Evolutionary conservation across 2,888 invertebrate genomes (phyloP), one percentile per base, ranked within the genome.

Genomic region (Globia sparganii): DNA sequence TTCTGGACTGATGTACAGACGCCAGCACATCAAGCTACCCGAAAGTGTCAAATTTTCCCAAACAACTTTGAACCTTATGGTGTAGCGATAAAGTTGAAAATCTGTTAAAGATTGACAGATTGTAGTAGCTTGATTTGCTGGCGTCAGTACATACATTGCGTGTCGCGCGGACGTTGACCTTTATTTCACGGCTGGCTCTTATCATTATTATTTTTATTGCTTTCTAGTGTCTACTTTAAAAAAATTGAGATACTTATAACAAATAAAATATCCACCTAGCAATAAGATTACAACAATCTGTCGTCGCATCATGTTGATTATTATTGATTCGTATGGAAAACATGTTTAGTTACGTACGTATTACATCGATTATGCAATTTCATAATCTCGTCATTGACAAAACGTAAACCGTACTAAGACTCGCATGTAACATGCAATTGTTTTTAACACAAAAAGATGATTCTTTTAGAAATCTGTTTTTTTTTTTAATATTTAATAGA

Each of bases 81-180:
- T n/a, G n/a, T n/a, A n/a, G n/a, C n/a, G n/a, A n/a, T n/a, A n/a
- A n/a, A n/a, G n/a, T n/a, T n/a, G n/a, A n/a, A n/a, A n/a, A n/a
- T n/a, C n/a, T n/a, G n/a, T n/a, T n/a, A n/a, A n/a, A n/a, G n/a
- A n/a, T n/a, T n/a, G n/a, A n/a, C n/a, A n/a, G n/a, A n/a, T n/a
- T n/a, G n/a, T n/a, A n/a, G n/a, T n/a, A n/a, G n/a, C n/a, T n/a
- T n/a, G n/a, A n/a, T n/a, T n/a, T n/a, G n/a, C n/a, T n/a, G n/a
- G n/a, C n/a, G n/a, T n/a, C n/a, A n/a, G n/a, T n/a, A n/a, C n/a
- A n/a, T n/a, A 43, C 58, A 49, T 53, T 53, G 62, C 65, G 75
- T 75, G 72, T 37, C 71, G 43, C 9, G 53, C 72, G 78, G 75
- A 59, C 79, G 31, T 79, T 81, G 81, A 84, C 79, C 77, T 86